Evolutionary conservation across 2,113 vertebrate species (phyloP), one percentile per base, ranked within the genome.

Genomic region (Hipposideros armiger): DNA sequence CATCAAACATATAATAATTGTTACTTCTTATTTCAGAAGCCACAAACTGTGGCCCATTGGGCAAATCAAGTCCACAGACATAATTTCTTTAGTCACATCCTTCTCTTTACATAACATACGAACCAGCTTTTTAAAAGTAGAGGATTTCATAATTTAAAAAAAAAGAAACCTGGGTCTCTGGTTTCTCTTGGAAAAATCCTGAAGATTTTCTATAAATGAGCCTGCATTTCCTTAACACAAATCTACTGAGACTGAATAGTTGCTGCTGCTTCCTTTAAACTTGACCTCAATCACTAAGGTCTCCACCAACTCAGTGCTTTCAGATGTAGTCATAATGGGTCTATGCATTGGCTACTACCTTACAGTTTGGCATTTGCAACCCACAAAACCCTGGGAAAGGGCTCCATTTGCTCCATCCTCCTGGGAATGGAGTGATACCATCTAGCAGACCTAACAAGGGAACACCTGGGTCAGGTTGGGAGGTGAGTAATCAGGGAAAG

Each of bases 211-310:
- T 86, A 45, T 47, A 66, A 83, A 50, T 22, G 42, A 81, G 47
- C 15, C 50, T 93, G 64, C 15, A 10, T 95, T 95, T 87, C 45
- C 84, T 96, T 76, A 92, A 94, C 42, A 11, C 42, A 95, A 87
- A 78, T 87, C 87, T 81, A 64, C 16, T 81, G 19, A 62, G 69
- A 66, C 60, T 80, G 69, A 92, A 36, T 17, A 76, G 56, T 90
- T 93, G 78, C 30, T 90, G 87, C 83, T 54, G 26, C 54, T 97
- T 95, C 92, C 76, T 95, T 87, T 94, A 90, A 81, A 90, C 64
- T 81, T 96, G 96, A 96, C 95, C 92, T 92, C 90, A 96, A 52
- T 87, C 74, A 85, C 19, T 28, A 76, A 95, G 92, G 73, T 95
- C 94, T 87, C 74, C 45, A 73, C 80, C 42, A 83, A 36, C 42